Base-by-base conservation (phyloP, 2,888 invertebrate species). In the Megalurothrips usitatus region DNA sequence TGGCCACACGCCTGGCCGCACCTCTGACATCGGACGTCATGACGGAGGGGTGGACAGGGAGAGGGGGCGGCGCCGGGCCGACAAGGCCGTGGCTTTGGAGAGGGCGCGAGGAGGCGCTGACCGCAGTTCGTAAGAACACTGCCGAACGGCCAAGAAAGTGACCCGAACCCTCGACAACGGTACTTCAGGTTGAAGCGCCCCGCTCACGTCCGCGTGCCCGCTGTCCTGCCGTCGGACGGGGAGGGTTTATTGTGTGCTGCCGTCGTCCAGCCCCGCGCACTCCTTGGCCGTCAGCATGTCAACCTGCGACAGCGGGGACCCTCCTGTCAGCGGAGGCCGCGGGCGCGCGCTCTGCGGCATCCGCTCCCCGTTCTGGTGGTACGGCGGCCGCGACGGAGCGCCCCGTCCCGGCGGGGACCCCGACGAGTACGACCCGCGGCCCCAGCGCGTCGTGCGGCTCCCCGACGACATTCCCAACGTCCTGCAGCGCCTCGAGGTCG, bases 331-430 rank as follows among this genome's bases (percentile, higher is more conserved):
- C 19, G 58, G 58, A 6, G 19, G 19, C 17, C 58, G 58, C 19
- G 14, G 58, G 14, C 58, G 68, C 23, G 23, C 68, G 68, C 68
- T 75, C 26, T 75, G 68, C 68, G 12, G 68, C 68, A 26, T 75
- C 68, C 68, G 68, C 26, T 8, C 68, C 23, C 68, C 68, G 26
- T 75, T 75, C 68, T 75, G 68, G 68, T 75, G 68, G 68, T 26
- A 9, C 68, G 68, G 68, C 68, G 68, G 68, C 9, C 23, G 26
- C 68, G 68, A 12, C 68, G 23, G 26, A 6, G 23, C 11, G 3
- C 26, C 68, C 11, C 68, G 68, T 12, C 68, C 68, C 2, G 68
- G 26, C 8, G 68, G 68, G 8, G 68, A 75, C 68, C 68, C 68
- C 23, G 26, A 75, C 68, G 68, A 75, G 23, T 75, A 75, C 68